phyloP scores from a whole-genome alignment of 2,888 invertebrate genomes.

The Crepidodera aurea region DNA sequence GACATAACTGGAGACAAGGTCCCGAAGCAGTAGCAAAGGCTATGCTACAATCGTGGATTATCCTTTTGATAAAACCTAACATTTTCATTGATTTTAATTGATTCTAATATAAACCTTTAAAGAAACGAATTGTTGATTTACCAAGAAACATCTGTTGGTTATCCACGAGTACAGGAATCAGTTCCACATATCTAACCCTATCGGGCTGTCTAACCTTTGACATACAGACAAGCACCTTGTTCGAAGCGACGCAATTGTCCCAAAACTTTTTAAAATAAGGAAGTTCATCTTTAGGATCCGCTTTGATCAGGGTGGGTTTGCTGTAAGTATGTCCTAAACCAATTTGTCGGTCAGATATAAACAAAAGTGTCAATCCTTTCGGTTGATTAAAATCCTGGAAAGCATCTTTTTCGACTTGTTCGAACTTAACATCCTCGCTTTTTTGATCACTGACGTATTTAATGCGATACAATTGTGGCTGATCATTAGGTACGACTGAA shows the following conservation, averaged over 20 bases:
- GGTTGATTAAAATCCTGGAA: slow-evolving; percentile 38
- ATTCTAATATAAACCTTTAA: too few species aligned
- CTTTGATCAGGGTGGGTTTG: slow-evolving; percentile 40
- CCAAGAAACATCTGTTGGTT: slow-evolving; percentile 32
- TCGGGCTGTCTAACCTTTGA: slow-evolving; percentile 42
- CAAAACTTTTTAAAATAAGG: slow-evolving; percentile 51
- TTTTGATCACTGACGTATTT: not conserved
- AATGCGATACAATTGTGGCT: slow-evolving; percentile 1
- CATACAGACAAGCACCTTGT: slow-evolving; percentile 51
- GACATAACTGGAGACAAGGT: too few species aligned
- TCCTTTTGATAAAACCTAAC: too few species aligned
- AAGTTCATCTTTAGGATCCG: slow-evolving; percentile 44
- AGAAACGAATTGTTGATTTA: too few species aligned
- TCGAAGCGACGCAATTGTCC: slow-evolving; percentile 50
- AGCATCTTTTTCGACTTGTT: slow-evolving; percentile 40
- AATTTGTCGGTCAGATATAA: slow-evolving; percentile 44
- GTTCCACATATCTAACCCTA: slow-evolving; percentile 43
- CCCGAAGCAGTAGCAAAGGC: too few species aligned
- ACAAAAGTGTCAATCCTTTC: slow-evolving; percentile 45
- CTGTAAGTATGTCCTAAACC: slow-evolving; percentile 42
- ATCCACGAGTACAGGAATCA: slow-evolving; percentile 45
- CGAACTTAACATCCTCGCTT: slow-evolving; percentile 33
- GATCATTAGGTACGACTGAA: slow-evolving; percentile 19
- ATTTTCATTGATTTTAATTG: too few species aligned
- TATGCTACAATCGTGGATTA: too few species aligned